Percentiles rank a stretch among this genome's conserved stretches.
These are phyloP conservation scores for Synanthedon tipuliformis DNA, from an alignment of 2,888 invertebrate species.

Conservation along the genomic window DNA sequence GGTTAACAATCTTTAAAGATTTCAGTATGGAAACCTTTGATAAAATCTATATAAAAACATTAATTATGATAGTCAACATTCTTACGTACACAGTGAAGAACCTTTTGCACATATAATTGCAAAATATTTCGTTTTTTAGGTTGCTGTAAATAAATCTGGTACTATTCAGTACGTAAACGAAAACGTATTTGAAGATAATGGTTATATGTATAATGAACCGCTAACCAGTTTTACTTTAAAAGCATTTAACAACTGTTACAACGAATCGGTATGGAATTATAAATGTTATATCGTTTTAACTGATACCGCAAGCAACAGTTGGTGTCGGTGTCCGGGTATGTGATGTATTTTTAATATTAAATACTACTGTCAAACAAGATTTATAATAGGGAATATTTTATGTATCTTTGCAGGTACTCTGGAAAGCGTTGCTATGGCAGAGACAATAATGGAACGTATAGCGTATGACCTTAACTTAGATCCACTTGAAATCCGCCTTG, in stretches of 20 bases:
- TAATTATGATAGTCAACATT: too few relatives aligned
- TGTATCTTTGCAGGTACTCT: constrained; percentile 29
- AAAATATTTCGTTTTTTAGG: constrained; percentile 8
- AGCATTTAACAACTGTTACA: constrained; percentile 57
- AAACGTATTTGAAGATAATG: constrained; percentile 57
- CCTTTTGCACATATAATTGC: background rate
- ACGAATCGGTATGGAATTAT: constrained; percentile 30
- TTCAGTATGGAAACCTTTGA: too few relatives aligned
- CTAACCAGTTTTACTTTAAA: constrained; percentile 9
- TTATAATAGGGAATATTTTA: background rate
- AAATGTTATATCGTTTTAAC: constrained; percentile 25
- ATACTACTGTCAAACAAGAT: background rate
- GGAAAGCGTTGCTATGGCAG: constrained; percentile 62
- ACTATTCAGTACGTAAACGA: constrained; percentile 71
- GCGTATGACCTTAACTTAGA: constrained; percentile 55
- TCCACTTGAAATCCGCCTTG: constrained; percentile 57
- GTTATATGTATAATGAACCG: constrained; percentile 62
- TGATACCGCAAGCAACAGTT: constrained; percentile 8
- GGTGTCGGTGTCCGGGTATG: constrained; percentile 10
- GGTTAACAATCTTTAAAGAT: too few relatives aligned
- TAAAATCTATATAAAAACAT: too few relatives aligned
- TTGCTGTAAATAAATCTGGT: constrained; percentile 68
- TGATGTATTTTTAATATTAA: background rate
- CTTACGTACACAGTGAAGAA: too few relatives aligned
- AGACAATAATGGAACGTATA: constrained; percentile 72